Percentiles rank a stretch among this genome's conserved stretches.
Evolutionary conservation across 2,113 vertebrate genomes (phyloP).

Genomic region (Campylomormyrus tamandua): DNA sequence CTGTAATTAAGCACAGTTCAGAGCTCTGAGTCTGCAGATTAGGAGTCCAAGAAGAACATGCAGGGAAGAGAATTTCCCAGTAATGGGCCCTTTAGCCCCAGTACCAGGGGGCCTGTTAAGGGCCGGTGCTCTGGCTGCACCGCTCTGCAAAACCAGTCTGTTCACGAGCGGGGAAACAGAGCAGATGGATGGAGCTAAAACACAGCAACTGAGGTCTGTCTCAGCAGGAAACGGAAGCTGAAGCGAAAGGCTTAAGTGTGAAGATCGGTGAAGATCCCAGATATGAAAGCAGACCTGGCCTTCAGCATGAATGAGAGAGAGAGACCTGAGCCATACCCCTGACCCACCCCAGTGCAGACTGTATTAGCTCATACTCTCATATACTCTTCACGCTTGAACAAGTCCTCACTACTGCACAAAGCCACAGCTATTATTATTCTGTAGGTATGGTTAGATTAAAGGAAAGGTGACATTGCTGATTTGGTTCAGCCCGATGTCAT

Average conservation of each 20-base stretch:
- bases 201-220: background rate
- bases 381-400: background rate
- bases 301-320: background rate
- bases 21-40: background rate
- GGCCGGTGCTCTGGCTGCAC: background rate
- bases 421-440: background rate
- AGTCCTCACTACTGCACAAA: background rate
- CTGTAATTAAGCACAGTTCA: background rate
- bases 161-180: background rate
- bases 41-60: background rate
- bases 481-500: background rate
- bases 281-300: background rate
- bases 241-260: background rate
- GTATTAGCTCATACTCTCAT: background rate
- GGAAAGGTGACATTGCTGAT: background rate
- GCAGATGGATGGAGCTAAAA: background rate
- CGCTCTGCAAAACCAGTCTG: background rate
- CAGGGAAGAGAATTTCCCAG: background rate
- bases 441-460: background rate
- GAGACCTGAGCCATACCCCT: background rate
- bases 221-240: background rate
- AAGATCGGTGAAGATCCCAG: background rate
- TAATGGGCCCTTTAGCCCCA: background rate
- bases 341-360: background rate
- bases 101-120: background rate